phyloP scores from a whole-genome alignment of 2,888 invertebrate species.

The Altica lythri region DNA sequence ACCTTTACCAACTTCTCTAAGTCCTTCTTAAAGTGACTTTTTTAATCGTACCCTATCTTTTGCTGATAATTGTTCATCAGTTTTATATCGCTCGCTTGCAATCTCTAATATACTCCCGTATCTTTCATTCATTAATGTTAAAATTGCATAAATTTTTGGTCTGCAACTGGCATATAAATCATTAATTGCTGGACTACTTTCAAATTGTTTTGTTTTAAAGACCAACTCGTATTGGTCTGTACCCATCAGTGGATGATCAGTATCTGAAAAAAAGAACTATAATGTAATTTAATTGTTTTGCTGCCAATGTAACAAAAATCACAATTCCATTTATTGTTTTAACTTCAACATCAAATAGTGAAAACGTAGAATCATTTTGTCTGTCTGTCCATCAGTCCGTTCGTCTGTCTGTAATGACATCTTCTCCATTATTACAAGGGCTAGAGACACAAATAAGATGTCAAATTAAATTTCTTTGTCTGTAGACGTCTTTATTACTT shows the following conservation, averaged over 20 bases:
- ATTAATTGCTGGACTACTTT: conserved; percentile 51
- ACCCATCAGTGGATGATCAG: conserved; percentile 55
- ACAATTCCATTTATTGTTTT: not conserved
- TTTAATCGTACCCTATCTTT: conserved; percentile 51
- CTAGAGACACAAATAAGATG: no score
- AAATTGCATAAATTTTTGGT: conserved; percentile 58
- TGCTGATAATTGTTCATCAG: conserved; percentile 45
- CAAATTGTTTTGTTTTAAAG: conserved; percentile 43
- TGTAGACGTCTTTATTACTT: no score
- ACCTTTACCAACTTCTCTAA: no score
- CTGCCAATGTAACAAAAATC: not conserved
- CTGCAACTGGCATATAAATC: conserved; percentile 56
- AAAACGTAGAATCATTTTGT: no score
- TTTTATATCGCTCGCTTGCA: conserved; percentile 54
- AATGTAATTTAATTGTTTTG: not conserved
- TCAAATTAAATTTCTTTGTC: no score
- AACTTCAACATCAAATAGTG: no score
- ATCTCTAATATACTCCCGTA: conserved; percentile 49
- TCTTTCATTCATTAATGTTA: conserved; percentile 51
- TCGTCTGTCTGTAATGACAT: no score
- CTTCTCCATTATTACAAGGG: no score
- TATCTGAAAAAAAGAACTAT: conserved; percentile 43
- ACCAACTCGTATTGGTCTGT: conserved; percentile 52
- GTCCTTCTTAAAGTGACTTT: no score
- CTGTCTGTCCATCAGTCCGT: no score